Conservation (phyloP, 1,140 invertebrate genomes). For the Lethrus apterus region DNA sequence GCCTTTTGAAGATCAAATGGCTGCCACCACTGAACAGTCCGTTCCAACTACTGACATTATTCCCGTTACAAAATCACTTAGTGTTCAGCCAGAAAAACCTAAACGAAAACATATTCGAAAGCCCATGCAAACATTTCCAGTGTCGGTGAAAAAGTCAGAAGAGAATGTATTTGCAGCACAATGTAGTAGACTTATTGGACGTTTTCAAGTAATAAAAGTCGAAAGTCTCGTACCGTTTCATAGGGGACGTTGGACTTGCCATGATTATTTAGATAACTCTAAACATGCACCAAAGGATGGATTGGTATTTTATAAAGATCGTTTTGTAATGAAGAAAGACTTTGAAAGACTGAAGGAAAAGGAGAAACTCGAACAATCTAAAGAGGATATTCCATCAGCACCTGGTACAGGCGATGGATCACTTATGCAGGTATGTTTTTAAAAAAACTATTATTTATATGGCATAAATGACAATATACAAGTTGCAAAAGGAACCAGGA, state of each 20-base stretch:
- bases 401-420: too few species aligned
- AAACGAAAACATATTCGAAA: too few species aligned
- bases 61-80: neutral
- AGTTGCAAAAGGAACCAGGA: too few species aligned
- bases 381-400: too few species aligned
- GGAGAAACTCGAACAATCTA: too few species aligned
- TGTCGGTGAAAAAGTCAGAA: constrained; percentile 11
- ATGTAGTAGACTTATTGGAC: constrained; percentile 48
- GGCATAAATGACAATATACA: too few species aligned
- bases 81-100: neutral
- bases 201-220: constrained; percentile 95
- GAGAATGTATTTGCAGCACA: constrained; percentile 10
- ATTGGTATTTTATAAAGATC: constrained; percentile 38
- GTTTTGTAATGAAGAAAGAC: constrained; percentile 40
- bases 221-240: constrained; percentile 90
- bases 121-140: constrained; percentile 5
- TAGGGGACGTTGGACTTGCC: constrained; percentile 89
- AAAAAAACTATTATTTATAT: too few species aligned
- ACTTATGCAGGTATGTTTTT: too few species aligned
- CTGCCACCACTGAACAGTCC: constrained; percentile 9
- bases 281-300: constrained; percentile 48
- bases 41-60: neutral
- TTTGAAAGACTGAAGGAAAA: too few species aligned
- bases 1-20: constrained; percentile 5
- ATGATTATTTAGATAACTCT: constrained; percentile 89